Evolutionary conservation across 1,140 invertebrate genomes (phyloP).

Genomic region (Xylocopa sonorina): DNA sequence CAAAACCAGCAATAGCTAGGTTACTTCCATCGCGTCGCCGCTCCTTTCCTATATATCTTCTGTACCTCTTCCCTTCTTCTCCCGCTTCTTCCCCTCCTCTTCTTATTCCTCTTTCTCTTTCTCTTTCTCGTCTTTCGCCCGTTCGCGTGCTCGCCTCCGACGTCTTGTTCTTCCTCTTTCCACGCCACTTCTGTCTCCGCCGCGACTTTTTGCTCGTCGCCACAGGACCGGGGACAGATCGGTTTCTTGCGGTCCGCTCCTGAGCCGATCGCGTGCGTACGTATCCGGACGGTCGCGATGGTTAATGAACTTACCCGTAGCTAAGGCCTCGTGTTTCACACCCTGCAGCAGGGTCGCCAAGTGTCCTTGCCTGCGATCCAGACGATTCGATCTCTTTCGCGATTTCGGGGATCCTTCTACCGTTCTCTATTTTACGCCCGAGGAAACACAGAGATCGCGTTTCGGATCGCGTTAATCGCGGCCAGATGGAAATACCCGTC

Average conservation of each 20-base stretch:
- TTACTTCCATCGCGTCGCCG: not conserved
- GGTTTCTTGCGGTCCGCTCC: slow-evolving; percentile 49
- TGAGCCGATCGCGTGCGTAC: slow-evolving; percentile 61
- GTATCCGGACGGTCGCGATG: slow-evolving; percentile 54
- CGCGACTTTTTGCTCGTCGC: slow-evolving; percentile 30
- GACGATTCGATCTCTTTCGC: not conserved
- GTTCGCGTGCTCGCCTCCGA: slow-evolving; percentile 11
- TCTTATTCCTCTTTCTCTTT: not conserved
- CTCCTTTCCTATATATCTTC: slow-evolving; percentile 32
- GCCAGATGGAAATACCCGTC: not conserved
- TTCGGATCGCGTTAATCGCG: no score
- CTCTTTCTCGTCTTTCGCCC: slow-evolving; percentile 22
- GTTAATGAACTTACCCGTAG: slow-evolving; percentile 66
- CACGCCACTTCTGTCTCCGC: slow-evolving; percentile 12
- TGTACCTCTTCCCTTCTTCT: not conserved
- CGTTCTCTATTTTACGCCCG: not conserved
- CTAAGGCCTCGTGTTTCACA: slow-evolving; percentile 80
- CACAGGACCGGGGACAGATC: slow-evolving; percentile 52
- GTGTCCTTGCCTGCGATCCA: slow-evolving; percentile 56
- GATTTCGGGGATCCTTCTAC: not conserved
- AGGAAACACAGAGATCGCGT: no score
- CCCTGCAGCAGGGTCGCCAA: slow-evolving; percentile 71
- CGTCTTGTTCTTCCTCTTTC: slow-evolving; percentile 19
- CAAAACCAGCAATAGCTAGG: not conserved
- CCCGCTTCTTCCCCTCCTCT: slow-evolving; percentile 16